Evolutionary conservation across 2,888 invertebrate genomes (phyloP).

Genomic region (Acanthoscelides obtectus): DNA sequence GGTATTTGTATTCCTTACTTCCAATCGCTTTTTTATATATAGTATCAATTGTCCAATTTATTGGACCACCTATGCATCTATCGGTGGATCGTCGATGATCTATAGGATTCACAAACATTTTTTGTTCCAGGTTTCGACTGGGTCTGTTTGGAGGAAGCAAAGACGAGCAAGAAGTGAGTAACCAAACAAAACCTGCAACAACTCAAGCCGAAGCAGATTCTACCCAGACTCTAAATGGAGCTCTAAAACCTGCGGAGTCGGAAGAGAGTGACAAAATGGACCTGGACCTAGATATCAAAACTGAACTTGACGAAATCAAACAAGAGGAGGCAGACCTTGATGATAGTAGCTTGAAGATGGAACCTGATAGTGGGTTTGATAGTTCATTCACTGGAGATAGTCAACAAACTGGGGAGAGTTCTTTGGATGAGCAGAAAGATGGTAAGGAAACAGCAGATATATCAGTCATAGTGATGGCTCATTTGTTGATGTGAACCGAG

Average conservation of each 20-base stretch:
- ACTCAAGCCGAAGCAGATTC: conserved; percentile 35
- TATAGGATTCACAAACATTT: neutral
- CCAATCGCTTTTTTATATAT: too few species aligned
- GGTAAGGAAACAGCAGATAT: conserved; percentile 11
- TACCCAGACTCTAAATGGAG: conserved; percentile 30
- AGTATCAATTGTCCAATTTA: neutral
- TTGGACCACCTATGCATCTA: conserved; percentile 2
- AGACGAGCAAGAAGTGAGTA: conserved; percentile 31
- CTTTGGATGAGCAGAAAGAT: conserved; percentile 19
- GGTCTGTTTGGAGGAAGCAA: conserved; percentile 43
- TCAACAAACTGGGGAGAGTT: conserved; percentile 15
- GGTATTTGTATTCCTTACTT: too few species aligned
- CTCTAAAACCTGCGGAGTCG: conserved; percentile 12
- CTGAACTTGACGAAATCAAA: conserved; percentile 21
- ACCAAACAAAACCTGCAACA: conserved; percentile 27
- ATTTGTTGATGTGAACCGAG: too few species aligned
- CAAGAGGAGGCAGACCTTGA: conserved; percentile 4
- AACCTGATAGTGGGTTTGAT: conserved; percentile 25
- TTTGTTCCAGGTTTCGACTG: conserved; percentile 32
- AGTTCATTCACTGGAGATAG: conserved; percentile 16
- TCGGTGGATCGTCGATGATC: too few species aligned
- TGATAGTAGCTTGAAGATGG: conserved; percentile 10
- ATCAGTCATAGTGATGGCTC: too few species aligned
- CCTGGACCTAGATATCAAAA: conserved; percentile 22
- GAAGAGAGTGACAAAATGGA: conserved; percentile 24